Evolutionary conservation across 2,797 vertebrate species (phyloP).

Genomic region (Cephalopachus bancanus): DNA sequence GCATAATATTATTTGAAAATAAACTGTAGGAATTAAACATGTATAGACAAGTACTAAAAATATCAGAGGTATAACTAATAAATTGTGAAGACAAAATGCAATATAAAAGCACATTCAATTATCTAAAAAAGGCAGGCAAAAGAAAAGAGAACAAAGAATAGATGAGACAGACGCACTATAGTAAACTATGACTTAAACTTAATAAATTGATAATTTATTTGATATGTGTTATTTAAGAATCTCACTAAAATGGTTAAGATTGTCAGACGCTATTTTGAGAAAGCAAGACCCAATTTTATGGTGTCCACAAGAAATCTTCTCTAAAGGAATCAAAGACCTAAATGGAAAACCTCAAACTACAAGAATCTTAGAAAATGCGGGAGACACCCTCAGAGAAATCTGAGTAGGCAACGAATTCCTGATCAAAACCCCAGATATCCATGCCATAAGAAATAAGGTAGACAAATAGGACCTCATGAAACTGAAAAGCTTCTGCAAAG

Average conservation of each 20-base stretch:
- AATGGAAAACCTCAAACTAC: no score
- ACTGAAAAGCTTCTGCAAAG: no score
- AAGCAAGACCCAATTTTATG: not conserved
- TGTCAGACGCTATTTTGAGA: not conserved
- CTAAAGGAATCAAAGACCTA: not conserved
- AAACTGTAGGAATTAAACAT: not conserved
- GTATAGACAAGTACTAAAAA: not conserved
- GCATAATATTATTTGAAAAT: not conserved
- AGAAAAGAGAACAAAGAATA: not conserved
- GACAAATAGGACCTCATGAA: no score
- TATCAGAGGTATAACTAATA: not conserved
- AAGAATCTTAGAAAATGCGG: no score
- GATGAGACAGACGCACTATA: not conserved
- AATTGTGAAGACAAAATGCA: not conserved
- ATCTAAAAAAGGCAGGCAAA: not conserved
- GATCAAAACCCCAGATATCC: no score
- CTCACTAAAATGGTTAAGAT: not conserved
- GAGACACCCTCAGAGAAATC: no score
- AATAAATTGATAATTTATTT: not conserved
- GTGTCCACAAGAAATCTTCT: not conserved
- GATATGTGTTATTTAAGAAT: not conserved
- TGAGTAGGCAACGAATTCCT: no score
- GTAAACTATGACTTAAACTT: not conserved
- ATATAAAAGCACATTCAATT: not conserved
- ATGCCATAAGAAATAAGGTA: no score